A percentile compares a stretch with the other conserved stretches of the same genome.
Conservation (phyloP, 2,888 invertebrate species). For the Stramonita haemastoma region DNA sequence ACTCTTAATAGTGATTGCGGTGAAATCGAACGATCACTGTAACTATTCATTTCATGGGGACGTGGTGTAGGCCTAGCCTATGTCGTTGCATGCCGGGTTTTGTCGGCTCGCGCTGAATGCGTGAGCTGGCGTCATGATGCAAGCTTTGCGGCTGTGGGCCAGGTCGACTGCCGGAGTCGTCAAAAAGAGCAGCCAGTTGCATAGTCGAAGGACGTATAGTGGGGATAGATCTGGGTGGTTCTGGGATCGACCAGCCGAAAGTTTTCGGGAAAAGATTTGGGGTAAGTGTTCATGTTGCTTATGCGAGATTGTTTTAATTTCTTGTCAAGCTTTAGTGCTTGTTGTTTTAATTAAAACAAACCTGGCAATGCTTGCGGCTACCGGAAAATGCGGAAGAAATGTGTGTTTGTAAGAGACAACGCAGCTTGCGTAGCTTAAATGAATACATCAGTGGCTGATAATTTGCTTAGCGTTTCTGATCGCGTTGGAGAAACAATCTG, state of each 20-base stretch:
- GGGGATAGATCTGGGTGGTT: not conserved
- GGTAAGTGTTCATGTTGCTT: constrained; percentile 5
- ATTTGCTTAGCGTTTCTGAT: too few relatives aligned
- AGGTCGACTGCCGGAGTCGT: not conserved
- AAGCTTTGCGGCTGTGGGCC: not conserved
- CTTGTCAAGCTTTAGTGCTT: too few relatives aligned
- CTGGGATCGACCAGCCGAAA: not conserved
- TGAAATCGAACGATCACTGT: too few relatives aligned
- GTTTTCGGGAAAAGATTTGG: not conserved
- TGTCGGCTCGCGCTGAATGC: not conserved
- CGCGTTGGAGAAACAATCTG: not conserved
- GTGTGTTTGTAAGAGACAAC: too few relatives aligned
- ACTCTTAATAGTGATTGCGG: too few relatives aligned
- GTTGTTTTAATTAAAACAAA: too few relatives aligned
- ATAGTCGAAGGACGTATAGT: constrained; percentile 45
- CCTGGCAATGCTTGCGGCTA: too few relatives aligned
- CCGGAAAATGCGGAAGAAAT: too few relatives aligned
- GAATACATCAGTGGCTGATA: too few relatives aligned
- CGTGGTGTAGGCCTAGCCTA: too few relatives aligned
- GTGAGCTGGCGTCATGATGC: not conserved
- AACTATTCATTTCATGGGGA: too few relatives aligned
- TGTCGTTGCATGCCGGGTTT: not conserved
- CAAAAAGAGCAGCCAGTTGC: constrained; percentile 42
- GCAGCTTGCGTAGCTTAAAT: too few relatives aligned
- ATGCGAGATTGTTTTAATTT: not conserved